Percentiles rank a stretch among this genome's conserved stretches.
Conservation (phyloP, 2,888 invertebrate genomes). For the Zygaena filipendulae region DNA sequence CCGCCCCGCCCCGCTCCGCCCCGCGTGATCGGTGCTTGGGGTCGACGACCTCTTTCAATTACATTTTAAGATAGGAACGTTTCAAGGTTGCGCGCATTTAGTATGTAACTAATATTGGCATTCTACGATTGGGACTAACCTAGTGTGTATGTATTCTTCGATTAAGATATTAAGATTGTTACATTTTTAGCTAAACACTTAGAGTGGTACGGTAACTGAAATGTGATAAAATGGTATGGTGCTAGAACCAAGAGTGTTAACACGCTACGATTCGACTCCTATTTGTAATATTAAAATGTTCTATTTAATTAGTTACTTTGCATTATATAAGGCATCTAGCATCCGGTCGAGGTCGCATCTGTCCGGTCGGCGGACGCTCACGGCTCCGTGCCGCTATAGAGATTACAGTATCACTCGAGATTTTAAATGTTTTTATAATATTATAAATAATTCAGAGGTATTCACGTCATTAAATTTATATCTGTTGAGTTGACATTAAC, state of each 20-base stretch:
- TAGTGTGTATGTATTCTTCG: slow-evolving; percentile 67
- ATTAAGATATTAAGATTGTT: slow-evolving; percentile 68
- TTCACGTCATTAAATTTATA: slow-evolving; percentile 22
- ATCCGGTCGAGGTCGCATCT: slow-evolving; percentile 57
- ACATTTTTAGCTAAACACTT: slow-evolving; percentile 70
- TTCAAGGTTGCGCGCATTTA: slow-evolving; percentile 63
- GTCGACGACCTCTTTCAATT: slow-evolving; percentile 57
- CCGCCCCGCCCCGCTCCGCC: slow-evolving; percentile 10
- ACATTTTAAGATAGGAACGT: slow-evolving; percentile 53
- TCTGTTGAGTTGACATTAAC: too few relatives aligned
- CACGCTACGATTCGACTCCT: slow-evolving; percentile 69
- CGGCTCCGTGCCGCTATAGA: slow-evolving; percentile 41
- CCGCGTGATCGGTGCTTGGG: slow-evolving; percentile 48
- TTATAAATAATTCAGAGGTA: slow-evolving; percentile 50
- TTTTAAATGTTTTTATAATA: too few relatives aligned
- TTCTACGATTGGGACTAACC: slow-evolving; percentile 71
- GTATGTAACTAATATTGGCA: slow-evolving; percentile 69
- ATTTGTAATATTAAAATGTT: slow-evolving; percentile 61
- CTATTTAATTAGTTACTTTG: slow-evolving; percentile 61
- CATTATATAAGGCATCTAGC: slow-evolving; percentile 64
- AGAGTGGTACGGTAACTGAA: slow-evolving; percentile 71
- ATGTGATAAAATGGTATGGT: slow-evolving; percentile 71
- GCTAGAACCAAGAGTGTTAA: slow-evolving; percentile 69
- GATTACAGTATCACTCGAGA: slow-evolving; percentile 68
- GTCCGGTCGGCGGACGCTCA: slow-evolving; percentile 42